Percentiles rank a stretch among this genome's conserved stretches.
phyloP scores from a whole-genome alignment of 2,888 invertebrate genomes.

The Thera britannica region DNA sequence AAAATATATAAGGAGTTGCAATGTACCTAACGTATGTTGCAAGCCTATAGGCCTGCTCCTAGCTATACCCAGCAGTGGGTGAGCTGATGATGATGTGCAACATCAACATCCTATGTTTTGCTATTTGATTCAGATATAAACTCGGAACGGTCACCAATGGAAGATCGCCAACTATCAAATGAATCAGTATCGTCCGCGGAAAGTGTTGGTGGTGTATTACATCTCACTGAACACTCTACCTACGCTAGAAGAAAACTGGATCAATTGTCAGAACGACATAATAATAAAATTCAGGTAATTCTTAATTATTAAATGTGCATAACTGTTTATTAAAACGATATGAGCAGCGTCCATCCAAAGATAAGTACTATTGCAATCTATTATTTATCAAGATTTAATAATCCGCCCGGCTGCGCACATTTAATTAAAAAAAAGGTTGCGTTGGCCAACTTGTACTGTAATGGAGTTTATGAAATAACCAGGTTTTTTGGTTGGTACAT shows the following conservation, averaged over 20 bases:
- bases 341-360: neutral
- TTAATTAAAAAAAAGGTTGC: too few species aligned
- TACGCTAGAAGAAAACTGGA: slow-evolving; percentile 93
- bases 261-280: slow-evolving; percentile 92
- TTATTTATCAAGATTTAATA: too few species aligned
- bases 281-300: slow-evolving; percentile 90
- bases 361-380: neutral
- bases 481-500: too few species aligned
- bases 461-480: too few species aligned
- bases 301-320: too few species aligned
- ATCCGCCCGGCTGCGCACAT: too few species aligned
- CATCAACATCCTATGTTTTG: neutral
- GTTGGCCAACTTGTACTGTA: too few species aligned
- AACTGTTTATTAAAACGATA: too few species aligned
- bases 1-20: too few species aligned
- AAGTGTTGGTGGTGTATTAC: slow-evolving; percentile 76
- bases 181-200: slow-evolving; percentile 82
- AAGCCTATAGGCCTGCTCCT: too few species aligned
- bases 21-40: too few species aligned
- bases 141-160: slow-evolving; percentile 76
- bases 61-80: too few species aligned
- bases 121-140: slow-evolving; percentile 64
- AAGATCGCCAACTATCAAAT: slow-evolving; percentile 83
- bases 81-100: neutral
- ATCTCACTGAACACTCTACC: slow-evolving; percentile 92